These are phyloP conservation scores for Acronicta leporina DNA, from an alignment of 2,888 invertebrate genomes.

Conservation along the genomic window DNA sequence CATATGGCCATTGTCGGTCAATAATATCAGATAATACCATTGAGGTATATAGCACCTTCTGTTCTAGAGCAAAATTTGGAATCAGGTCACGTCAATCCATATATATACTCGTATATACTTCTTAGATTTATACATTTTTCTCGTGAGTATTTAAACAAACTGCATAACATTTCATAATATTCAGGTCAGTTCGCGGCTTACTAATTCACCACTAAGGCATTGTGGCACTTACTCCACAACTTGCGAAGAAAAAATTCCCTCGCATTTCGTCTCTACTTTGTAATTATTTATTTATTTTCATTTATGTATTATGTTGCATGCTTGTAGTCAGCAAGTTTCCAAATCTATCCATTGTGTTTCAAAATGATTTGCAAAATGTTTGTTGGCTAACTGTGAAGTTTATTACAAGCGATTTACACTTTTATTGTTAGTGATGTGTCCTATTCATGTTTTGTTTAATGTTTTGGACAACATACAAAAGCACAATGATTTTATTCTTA, in stretches of 20 bases:
- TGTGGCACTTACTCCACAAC: background rate
- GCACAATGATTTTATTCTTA: constrained; percentile 7
- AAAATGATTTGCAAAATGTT: constrained; percentile 31
- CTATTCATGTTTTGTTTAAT: constrained; percentile 10
- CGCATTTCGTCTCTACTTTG: too few relatives aligned
- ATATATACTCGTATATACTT: too few relatives aligned
- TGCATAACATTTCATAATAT: too few relatives aligned
- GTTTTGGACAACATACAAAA: constrained; percentile 1
- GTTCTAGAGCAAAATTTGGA: too few relatives aligned
- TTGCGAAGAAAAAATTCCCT: background rate
- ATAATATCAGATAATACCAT: constrained; percentile 2
- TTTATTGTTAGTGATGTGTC: constrained; percentile 31
- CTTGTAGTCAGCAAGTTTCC: constrained; percentile 14
- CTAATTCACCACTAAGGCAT: background rate
- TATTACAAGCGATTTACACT: constrained; percentile 33
- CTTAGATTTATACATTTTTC: too few relatives aligned
- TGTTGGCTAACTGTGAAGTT: constrained; percentile 9
- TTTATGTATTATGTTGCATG: constrained; percentile 26
- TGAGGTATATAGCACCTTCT: too few relatives aligned
- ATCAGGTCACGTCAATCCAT: too few relatives aligned
- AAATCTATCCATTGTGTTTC: constrained; percentile 39
- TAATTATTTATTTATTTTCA: constrained; percentile 18
- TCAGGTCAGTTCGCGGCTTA: too few relatives aligned
- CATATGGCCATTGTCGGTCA: constrained; percentile 17
- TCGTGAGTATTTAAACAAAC: too few relatives aligned